Evolutionary conservation across 64 coral and sea anemone genomes (phyloP).

Genomic region (Porites australiensis): DNA sequence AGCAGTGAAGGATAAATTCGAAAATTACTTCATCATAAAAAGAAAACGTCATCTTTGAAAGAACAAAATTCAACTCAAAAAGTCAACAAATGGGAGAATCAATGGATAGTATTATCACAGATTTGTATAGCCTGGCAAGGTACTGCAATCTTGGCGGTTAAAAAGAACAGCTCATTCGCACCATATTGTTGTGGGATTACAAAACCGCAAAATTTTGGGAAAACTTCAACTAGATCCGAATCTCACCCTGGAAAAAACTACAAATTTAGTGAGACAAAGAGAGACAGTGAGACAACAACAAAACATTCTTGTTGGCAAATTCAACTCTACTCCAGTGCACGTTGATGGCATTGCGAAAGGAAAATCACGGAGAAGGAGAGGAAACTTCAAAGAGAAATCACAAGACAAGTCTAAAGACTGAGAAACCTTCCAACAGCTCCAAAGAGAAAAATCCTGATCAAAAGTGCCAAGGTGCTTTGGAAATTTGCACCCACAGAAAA

Average conservation of each 20-base stretch:
- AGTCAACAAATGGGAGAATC: constrained; percentile 48
- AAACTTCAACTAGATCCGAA: constrained; percentile 54
- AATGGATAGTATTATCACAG: constrained; percentile 33
- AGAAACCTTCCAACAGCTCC: neutral
- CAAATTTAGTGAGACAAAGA: constrained; percentile 13
- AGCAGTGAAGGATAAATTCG: neutral
- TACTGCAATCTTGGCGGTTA: constrained; percentile 20
- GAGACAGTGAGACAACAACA: constrained; percentile 53
- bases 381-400: no score
- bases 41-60: constrained; percentile 29
- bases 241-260: constrained; percentile 40
- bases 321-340: neutral
- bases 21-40: constrained; percentile 21
- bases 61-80: constrained; percentile 46
- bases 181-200: constrained; percentile 22
- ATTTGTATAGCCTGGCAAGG: constrained; percentile 36
- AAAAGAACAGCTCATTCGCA: constrained; percentile 17
- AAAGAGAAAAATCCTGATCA: no score
- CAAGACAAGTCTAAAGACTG: neutral
- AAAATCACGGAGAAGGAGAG: neutral
- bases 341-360: constrained; percentile 34
- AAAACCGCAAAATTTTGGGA: constrained; percentile 9
- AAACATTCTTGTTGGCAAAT: constrained; percentile 8
- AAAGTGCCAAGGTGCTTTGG: neutral
- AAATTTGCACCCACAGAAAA: neutral